These are phyloP conservation scores for human (Homo sapiens) DNA, from an alignment of 2,113 vertebrate genomes.

Conservation along the genomic window DNA sequence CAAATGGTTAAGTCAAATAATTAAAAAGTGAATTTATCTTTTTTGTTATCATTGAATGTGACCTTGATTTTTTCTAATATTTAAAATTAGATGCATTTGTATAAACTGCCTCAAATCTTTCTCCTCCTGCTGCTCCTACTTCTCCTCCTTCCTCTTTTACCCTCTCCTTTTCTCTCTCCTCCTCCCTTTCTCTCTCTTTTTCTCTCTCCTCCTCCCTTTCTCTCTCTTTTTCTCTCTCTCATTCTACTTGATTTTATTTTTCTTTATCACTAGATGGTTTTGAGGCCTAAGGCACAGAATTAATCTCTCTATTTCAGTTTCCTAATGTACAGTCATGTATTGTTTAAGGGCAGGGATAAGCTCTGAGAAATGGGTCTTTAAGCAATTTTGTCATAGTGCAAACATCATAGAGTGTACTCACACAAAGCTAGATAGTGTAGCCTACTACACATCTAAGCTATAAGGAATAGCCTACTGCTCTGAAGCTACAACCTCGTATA, in stretches of 20 bases:
- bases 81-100: background rate
- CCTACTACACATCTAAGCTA: background rate
- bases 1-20: background rate
- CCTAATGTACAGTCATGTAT: background rate
- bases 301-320: background rate
- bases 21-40: background rate
- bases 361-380: background rate
- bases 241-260: background rate
- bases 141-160: too few species aligned
- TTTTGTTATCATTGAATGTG: background rate
- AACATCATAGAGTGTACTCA: background rate
- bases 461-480: background rate
- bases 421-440: background rate
- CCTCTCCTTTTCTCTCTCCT: background rate
- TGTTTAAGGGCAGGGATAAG: background rate
- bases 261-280: background rate
- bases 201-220: too few species aligned
- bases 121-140: background rate
- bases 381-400: background rate
- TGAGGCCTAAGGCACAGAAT: background rate
- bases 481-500: background rate
- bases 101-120: background rate
- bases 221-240: background rate
- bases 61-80: background rate
- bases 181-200: background rate